Conservation (phyloP, 2,888 invertebrate species). For the Mylabris sibirica region DNA sequence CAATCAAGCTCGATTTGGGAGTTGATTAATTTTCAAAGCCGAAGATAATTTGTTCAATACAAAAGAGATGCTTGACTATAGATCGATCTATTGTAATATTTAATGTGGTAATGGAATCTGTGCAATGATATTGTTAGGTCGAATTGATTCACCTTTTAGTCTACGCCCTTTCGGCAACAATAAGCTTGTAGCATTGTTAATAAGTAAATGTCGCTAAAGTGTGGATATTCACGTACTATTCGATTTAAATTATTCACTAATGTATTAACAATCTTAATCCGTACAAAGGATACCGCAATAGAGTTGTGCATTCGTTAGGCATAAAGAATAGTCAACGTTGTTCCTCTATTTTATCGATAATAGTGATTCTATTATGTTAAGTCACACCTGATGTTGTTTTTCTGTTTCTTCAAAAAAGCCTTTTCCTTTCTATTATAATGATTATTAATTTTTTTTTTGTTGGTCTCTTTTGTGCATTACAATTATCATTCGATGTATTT, state of each 20-base stretch:
- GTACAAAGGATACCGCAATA: slow-evolving; percentile 44
- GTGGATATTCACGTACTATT: slow-evolving; percentile 27
- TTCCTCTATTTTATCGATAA: slow-evolving; percentile 25
- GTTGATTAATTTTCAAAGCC: neutral
- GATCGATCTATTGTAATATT: neutral
- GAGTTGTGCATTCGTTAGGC: slow-evolving; percentile 45
- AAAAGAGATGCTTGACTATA: no score
- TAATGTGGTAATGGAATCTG: neutral
- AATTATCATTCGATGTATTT: neutral
- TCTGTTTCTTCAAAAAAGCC: slow-evolving; percentile 4
- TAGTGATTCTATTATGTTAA: slow-evolving; percentile 10
- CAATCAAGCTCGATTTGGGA: neutral
- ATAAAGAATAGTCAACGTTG: slow-evolving; percentile 47
- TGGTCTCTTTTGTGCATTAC: neutral
- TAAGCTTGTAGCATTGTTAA: neutral
- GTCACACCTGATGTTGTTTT: neutral
- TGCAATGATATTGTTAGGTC: neutral
- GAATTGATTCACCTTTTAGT: neutral
- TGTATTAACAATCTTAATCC: slow-evolving; percentile 31
- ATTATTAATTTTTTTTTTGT: neutral
- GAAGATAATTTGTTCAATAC: neutral
- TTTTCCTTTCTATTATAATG: neutral
- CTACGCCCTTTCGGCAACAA: neutral
- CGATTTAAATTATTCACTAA: slow-evolving; percentile 30
- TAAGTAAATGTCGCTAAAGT: slow-evolving; percentile 6